Base-by-base conservation (phyloP, 92 coral and sea anemone genomes). In the Palythoa grandis region DNA sequence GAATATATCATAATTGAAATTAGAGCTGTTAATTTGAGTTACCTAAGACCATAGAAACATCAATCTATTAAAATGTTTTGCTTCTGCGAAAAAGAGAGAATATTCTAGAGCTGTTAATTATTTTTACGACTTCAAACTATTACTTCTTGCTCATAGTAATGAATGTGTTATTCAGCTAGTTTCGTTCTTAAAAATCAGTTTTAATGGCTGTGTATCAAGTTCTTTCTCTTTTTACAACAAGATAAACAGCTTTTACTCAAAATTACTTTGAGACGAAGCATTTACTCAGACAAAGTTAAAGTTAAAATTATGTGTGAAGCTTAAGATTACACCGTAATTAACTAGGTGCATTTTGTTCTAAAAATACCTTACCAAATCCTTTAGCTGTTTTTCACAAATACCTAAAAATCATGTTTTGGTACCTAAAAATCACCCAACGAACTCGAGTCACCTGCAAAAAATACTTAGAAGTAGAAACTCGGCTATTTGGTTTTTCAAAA, bases 381-480 rank as follows among this genome's bases (percentile, higher is more conserved):
- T 24, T 76, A 38, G 82, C 37, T 25, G 43, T 80, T 17, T 11
- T 39, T 65, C 73, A 66, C 65, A 63, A 47, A 65, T 48, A 67
- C 43, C 72, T 66, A 43, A 12, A 48, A 65, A 80, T 78, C 12
- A 75, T n/a, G n/a, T n/a, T n/a, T n/a, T n/a, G n/a, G n/a, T 48
- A 67, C 43, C 72, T 66, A 43, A 12, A 48, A 65, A 80, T 78
- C 12, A 75, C 20, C 52, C 38, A 7, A 6, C 17, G 25, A 35
- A 10, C 19, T 78, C 6, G 39, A 19, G 52, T 56, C 71, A 78
- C 57, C 83, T 78, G 82, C 83, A 38, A 39, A 60, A 78, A 16
- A 20, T 78, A 78, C 71, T 78, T 40, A 78, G 8, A 29, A 23
- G 29, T 20, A 38, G 37, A 37, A n/a, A 29, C 37, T 78, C 39